Base-by-base conservation (phyloP, 2,113 vertebrate species). In the Riparia riparia region DNA sequence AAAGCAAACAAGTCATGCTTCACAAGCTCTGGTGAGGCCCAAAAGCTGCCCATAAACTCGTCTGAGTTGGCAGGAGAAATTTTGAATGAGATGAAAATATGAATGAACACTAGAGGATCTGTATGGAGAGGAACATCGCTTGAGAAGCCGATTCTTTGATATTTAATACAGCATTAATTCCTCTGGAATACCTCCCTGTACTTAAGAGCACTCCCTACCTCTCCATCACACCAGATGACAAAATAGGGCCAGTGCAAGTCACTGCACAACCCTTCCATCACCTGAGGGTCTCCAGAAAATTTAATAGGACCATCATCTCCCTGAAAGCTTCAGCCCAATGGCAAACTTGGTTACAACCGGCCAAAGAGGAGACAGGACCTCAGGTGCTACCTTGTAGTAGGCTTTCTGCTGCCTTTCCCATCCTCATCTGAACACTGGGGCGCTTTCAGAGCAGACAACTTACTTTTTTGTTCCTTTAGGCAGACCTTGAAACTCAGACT, bases 1-100 rank as follows among this genome's bases (percentile, higher is more conserved):
- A 47, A 66, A 60, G 34, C 51, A 37, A 82, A 56, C 32, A 32
- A 58, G 34, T 1, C 44, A n/a, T 31, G 31, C 29, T 47, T 71
- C 65, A 42, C 0, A 0, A 44, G 42, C 51, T 57, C 21, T 37
- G 37, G 17, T 22, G 42, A 57, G 42, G 31, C 21, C 44, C 42
- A 69, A 32, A 86, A 69, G 34, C 56, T 53, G 77, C 51, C 34
- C 28, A 65, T 3, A 10, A 82, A 77, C 26, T 44, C 45, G 25
- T 9, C 14, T 72, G 45, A 3, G 1, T 4, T 54, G 41, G 47
- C 56, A 74, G 63, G 89, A 73, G 50, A 78, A 78, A 77, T 44
- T 53, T 1, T 69, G 58, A 69, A 25, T 8, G 15, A 72, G 31
- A 53, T 37, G 13, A 72, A 92, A 80, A 69, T 6, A 5, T 21